Conservation (phyloP, 2,113 vertebrate species). For the Coptodon bakossiorum region DNA sequence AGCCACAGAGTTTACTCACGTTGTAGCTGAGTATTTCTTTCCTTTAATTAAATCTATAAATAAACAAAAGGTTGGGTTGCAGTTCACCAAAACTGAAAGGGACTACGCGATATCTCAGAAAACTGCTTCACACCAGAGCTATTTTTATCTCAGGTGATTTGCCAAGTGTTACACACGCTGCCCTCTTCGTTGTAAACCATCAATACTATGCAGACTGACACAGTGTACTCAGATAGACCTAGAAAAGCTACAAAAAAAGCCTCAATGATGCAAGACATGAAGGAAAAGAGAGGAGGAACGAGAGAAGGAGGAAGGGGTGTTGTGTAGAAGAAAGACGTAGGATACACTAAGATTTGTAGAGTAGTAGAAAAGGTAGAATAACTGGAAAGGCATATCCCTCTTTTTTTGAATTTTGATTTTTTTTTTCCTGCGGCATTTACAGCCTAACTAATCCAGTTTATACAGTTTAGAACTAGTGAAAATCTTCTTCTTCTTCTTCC, state of each 20-base stretch:
- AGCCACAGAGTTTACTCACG: neutral
- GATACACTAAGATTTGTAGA: neutral
- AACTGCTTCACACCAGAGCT: neutral
- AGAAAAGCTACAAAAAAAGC: neutral
- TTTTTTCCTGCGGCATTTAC: neutral
- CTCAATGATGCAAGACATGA: neutral
- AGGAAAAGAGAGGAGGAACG: neutral
- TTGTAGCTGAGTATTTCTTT: neutral
- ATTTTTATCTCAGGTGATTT: neutral
- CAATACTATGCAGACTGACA: neutral
- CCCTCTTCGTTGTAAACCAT: neutral
- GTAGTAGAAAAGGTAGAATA: neutral
- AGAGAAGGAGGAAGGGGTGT: neutral
- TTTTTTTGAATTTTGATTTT: neutral
- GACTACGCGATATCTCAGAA: neutral
- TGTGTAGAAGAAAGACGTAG: neutral
- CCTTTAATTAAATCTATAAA: neutral
- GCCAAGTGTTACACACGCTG: neutral
- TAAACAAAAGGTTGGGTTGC: neutral
- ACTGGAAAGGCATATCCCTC: neutral
- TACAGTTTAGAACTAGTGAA: neutral
- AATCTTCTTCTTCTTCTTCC: neutral
- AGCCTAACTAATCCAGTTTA: neutral
- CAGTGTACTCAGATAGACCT: neutral
- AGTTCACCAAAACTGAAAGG: constrained; percentile 3